phyloP scores from a whole-genome alignment of 2,888 invertebrate species.

The Nudaria mundana region DNA sequence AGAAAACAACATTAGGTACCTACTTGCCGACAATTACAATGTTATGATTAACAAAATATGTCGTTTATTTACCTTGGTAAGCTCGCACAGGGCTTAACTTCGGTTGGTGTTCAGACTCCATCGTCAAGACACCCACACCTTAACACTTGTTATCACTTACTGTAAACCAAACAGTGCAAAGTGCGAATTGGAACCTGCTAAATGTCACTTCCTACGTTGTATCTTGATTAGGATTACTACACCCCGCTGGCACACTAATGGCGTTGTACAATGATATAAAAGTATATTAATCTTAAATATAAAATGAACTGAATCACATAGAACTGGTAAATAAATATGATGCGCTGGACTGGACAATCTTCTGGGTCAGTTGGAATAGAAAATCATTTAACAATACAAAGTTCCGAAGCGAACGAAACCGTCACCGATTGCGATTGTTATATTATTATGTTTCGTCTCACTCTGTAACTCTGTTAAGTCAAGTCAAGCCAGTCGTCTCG shows the following conservation, averaged over 20 bases:
- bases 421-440: no score
- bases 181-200: slow-evolving; percentile 3
- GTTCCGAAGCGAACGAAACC: no score
- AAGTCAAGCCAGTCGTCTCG: no score
- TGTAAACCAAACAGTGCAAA: slow-evolving; percentile 15
- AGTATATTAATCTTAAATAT: no score
- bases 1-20: slow-evolving; percentile 13
- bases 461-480: no score
- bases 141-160: slow-evolving; percentile 23
- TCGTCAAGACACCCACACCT: slow-evolving; percentile 32
- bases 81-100: slow-evolving; percentile 68
- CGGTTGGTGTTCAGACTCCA: slow-evolving; percentile 69
- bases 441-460: no score
- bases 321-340: slow-evolving; percentile 20
- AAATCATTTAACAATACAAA: no score
- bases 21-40: not conserved
- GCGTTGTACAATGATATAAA: slow-evolving; percentile 16
- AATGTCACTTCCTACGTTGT: slow-evolving; percentile 29
- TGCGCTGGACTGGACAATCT: slow-evolving; percentile 12
- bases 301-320: slow-evolving; percentile 3
- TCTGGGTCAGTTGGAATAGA: no score
- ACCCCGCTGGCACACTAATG: slow-evolving; percentile 22
- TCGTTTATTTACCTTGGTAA: slow-evolving; percentile 69
- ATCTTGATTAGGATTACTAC: slow-evolving; percentile 16
- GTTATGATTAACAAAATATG: no score